Percentiles rank a stretch among this genome's conserved stretches.
Conservation (phyloP, 1,140 invertebrate genomes). For the Achroia grisella region DNA sequence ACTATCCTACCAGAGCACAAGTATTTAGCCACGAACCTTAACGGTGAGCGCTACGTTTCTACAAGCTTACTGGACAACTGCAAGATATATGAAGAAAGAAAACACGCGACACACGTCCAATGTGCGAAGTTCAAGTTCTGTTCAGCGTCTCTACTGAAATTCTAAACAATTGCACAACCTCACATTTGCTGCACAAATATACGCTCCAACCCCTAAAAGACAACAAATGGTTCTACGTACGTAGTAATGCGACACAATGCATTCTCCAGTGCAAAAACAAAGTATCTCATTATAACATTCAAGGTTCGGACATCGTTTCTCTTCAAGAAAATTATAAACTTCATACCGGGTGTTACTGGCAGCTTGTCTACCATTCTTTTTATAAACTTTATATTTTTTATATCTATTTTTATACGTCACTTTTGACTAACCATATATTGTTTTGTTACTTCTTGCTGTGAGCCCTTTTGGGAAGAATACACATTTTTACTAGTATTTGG, state of each 20-base stretch:
- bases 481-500: too few species aligned
- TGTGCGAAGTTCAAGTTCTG: conserved; percentile 21
- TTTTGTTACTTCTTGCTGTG: too few species aligned
- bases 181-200: conserved; percentile 25
- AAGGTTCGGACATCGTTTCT: conserved; percentile 16
- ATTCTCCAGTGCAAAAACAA: conserved; percentile 17
- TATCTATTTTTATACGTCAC: too few species aligned
- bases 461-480: too few species aligned
- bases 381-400: too few species aligned
- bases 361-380: too few species aligned
- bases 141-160: conserved; percentile 8
- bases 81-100: conserved; percentile 12
- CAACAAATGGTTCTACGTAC: conserved; percentile 26
- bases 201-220: conserved; percentile 10
- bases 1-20: conserved; percentile 27
- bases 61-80: conserved; percentile 20
- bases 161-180: conserved; percentile 11
- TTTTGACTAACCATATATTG: too few species aligned
- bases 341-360: too few species aligned
- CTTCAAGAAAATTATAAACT: conserved; percentile 17
- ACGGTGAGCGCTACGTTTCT: conserved; percentile 17
- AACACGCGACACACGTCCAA: conserved; percentile 10
- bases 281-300: conserved; percentile 13
- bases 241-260: conserved; percentile 7
- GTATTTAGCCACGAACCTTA: conserved; percentile 21